phyloP scores from a whole-genome alignment of 2,888 invertebrate species.

The Nomada fabriciana region DNA sequence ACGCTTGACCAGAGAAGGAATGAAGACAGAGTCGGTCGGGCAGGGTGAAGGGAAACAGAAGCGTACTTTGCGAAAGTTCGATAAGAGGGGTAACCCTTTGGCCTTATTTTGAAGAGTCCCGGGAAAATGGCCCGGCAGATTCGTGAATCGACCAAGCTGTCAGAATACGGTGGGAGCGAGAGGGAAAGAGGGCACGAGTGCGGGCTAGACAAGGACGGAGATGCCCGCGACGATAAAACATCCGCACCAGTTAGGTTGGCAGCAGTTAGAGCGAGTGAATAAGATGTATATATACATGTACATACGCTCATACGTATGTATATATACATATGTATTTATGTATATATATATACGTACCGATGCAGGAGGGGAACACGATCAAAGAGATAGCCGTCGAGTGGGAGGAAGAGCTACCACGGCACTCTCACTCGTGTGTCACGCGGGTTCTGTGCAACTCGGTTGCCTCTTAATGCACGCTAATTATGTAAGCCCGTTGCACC shows the following conservation, averaged over 20 bases:
- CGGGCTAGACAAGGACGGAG: conserved; percentile 26
- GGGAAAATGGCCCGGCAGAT: conserved; percentile 75
- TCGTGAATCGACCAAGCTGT: conserved; percentile 81
- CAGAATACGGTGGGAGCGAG: conserved; percentile 63
- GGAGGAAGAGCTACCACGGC: conserved; percentile 43
- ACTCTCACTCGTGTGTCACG: conserved; percentile 59
- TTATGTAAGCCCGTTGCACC: conserved; percentile 76
- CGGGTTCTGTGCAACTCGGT: conserved; percentile 56
- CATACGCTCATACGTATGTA: no score
- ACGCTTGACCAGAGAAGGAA: background rate
- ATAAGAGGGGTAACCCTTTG: conserved; percentile 50
- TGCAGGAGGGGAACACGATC: conserved; percentile 28
- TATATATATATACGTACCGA: conserved; percentile 41
- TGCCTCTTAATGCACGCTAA: conserved; percentile 62
- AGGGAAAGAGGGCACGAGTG: conserved; percentile 41
- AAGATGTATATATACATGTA: conserved; percentile 1
- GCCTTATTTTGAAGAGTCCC: conserved; percentile 72
- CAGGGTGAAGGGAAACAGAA: background rate
- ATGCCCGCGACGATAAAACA: conserved; percentile 11
- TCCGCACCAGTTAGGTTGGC: background rate
- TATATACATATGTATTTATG: no score
- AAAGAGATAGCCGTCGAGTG: conserved; percentile 21
- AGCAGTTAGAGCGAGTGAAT: background rate
- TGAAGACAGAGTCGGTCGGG: no score
- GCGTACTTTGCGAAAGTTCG: background rate